Percentiles rank a stretch among this genome's conserved stretches.
Evolutionary conservation across 2,113 vertebrate species (phyloP).

Genomic region (Hemiprocne comata): DNA sequence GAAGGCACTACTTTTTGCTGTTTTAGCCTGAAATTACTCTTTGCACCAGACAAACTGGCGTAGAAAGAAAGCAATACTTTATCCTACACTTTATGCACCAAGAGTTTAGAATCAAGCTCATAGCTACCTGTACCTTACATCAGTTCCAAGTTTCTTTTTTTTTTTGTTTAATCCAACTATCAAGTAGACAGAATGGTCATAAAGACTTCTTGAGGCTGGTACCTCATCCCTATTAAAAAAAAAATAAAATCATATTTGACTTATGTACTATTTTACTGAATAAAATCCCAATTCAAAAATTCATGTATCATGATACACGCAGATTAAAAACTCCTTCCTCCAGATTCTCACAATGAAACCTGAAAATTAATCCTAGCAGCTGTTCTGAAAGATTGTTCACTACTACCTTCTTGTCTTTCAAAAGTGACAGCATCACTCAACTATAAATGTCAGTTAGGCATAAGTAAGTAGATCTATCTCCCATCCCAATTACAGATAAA

Average conservation of each 20-base stretch:
- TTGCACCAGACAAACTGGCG: neutral
- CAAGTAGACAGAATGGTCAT: neutral
- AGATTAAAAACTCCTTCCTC: neutral
- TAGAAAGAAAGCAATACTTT: neutral
- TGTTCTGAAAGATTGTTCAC: neutral
- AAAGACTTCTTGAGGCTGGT: neutral
- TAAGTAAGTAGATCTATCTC: neutral
- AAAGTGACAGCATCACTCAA: neutral
- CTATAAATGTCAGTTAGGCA: neutral
- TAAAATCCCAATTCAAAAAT: neutral
- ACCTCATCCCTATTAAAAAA: rapidly evolving
- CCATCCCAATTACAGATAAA: neutral
- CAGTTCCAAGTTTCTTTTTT: neutral
- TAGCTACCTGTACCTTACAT: neutral
- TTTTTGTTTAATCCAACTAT: neutral
- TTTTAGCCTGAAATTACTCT: neutral
- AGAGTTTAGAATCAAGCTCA: neutral
- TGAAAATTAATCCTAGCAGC: neutral
- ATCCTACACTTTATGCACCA: neutral
- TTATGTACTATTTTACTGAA: neutral
- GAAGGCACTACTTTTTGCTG: neutral
- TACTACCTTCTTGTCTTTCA: neutral
- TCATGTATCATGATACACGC: neutral
- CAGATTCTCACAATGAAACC: neutral
- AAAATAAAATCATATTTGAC: too few species aligned